Percentiles rank a stretch among this genome's conserved stretches.
These are phyloP conservation scores for Drosophila bocqueti DNA, from an alignment of 1,140 invertebrate species.

Conservation along the genomic window DNA sequence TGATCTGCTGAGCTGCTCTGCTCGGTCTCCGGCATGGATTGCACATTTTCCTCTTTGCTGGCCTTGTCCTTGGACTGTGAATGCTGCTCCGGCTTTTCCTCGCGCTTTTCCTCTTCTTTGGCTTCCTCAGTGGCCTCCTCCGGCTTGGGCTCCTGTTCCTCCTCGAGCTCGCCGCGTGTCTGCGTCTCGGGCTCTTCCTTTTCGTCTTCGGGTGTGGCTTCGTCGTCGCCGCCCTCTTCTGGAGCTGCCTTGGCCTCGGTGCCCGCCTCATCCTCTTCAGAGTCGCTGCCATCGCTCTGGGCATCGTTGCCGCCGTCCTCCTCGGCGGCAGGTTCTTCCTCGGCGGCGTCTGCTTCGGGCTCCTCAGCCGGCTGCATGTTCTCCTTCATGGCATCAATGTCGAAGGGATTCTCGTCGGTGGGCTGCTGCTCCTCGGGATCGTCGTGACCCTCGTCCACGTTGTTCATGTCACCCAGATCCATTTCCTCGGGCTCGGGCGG, in stretches of 20 bases:
- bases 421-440: constrained; percentile 87
- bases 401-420: constrained; percentile 91
- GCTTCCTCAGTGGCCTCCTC: constrained; percentile 72
- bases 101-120: constrained; percentile 65
- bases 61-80: constrained; percentile 89
- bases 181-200: constrained; percentile 85
- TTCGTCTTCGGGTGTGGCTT: constrained; percentile 85
- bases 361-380: constrained; percentile 85
- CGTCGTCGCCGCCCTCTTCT: constrained; percentile 85
- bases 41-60: constrained; percentile 86
- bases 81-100: constrained; percentile 87
- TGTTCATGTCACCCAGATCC: constrained; percentile 94
- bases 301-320: constrained; percentile 85
- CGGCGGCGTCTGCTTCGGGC: constrained; percentile 72
- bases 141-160: constrained; percentile 61
- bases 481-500: constrained; percentile 92
- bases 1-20: constrained; percentile 79
- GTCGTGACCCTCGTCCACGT: constrained; percentile 91
- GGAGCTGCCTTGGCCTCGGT: constrained; percentile 80
- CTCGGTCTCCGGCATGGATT: constrained; percentile 86
- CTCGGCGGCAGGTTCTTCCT: constrained; percentile 85
- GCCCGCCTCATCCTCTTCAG: constrained; percentile 76
- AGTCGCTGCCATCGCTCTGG: constrained; percentile 85
- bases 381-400: constrained; percentile 92
- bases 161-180: constrained; percentile 68